Evolutionary conservation across 1,140 invertebrate species (phyloP).

Genomic region (Drosophila azteca): DNA sequence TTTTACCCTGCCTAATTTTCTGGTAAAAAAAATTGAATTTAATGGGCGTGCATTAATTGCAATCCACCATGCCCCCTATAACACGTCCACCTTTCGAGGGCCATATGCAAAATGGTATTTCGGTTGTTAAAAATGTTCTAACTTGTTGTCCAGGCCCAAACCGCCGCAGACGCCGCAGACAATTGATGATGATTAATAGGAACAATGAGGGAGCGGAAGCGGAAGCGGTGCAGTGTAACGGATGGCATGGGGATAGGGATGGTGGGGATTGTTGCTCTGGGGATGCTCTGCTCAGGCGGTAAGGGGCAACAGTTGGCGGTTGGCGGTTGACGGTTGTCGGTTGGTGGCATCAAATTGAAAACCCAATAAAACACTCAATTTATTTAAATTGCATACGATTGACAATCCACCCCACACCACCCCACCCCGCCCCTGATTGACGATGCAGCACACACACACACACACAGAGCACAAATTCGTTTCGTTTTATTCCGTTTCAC

Average conservation of each 20-base stretch:
- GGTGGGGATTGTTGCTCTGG: no score
- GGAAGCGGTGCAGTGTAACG: background rate
- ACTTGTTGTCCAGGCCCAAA: constrained; percentile 26
- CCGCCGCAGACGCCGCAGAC: background rate
- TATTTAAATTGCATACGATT: constrained; percentile 82
- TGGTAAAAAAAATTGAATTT: constrained; percentile 52
- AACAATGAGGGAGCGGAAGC: constrained; percentile 2
- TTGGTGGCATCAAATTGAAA: constrained; percentile 69
- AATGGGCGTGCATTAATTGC: constrained; percentile 65
- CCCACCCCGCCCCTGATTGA: no score
- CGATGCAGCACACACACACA: background rate
- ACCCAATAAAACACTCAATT: constrained; percentile 82
- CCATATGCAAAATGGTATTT: constrained; percentile 19
- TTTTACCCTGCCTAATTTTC: no score
- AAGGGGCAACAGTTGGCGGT: background rate
- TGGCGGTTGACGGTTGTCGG: background rate
- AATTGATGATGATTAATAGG: constrained; percentile 45
- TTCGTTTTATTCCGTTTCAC: constrained; percentile 41
- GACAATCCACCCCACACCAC: constrained; percentile 65
- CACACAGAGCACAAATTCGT: constrained; percentile 26
- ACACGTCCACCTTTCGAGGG: no score
- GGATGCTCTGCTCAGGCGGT: background rate
- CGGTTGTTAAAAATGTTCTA: constrained; percentile 17
- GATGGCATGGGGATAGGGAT: no score
- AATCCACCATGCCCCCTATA: constrained; percentile 1